Base-by-base conservation (phyloP, 2,888 invertebrate species). In the Mongoloraphidia duomilia region DNA sequence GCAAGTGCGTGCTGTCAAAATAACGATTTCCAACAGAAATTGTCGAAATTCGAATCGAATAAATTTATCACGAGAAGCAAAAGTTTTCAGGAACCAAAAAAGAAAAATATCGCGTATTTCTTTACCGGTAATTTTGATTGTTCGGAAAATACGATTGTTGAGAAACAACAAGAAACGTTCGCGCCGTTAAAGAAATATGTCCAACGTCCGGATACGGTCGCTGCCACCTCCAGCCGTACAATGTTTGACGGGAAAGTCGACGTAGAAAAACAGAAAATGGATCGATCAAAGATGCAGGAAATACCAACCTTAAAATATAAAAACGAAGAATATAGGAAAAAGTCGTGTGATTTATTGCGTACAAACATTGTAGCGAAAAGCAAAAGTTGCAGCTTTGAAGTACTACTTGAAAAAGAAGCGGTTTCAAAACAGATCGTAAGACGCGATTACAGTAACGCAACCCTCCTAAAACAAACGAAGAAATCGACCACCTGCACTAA, bases 251-350 rank as follows among this genome's bases (percentile, higher is more conserved):
- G 46, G 26, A 52, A 44, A 39, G 47, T 44, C 17, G 44, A 48
- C 14, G 42, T 35, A n/a, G 38, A 37, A 11, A 33, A 42, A 42
- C 38, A 10, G 41, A 43, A 37, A 38, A 37, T 14, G 13, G 12
- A n/a, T 35, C 40, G 14, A 13, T 9, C 41, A 45, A 33, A 44
- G 50, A 44, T 11, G 48, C 49, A 10, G 9, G 75, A 76, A 60
- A 79, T 79, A 57, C 79, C 79, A 0, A 64, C 61, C 35, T 58
- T 69, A 52, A 72, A 76, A 52, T 63, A 72, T 34, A 75, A 72
- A 55, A 75, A 72, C 52, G 67, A 68, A 48, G 74, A 76, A 54
- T 75, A 78, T 51, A 74, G 71, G 65, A 72, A 67, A 4, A 68
- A 68, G 53, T 67, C 68, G 0, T 70, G 66, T 34, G 73, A 72